Evolutionary conservation across 2,113 vertebrate species (phyloP), one percentile per base, ranked within the genome.

Genomic region (Ramphastos sulfuratus): DNA sequence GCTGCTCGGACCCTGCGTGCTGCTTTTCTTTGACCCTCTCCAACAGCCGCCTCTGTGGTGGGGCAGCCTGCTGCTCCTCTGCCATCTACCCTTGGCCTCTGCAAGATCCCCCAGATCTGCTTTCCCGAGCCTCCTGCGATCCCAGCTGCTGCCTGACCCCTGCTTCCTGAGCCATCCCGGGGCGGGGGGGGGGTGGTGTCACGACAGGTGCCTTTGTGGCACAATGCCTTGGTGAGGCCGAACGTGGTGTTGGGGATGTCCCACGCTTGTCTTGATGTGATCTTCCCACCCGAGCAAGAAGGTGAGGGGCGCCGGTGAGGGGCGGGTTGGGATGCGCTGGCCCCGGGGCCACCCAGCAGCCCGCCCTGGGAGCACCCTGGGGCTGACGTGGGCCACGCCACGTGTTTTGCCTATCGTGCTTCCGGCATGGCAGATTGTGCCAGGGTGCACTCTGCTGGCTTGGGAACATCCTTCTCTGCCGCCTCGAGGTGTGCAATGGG

Each of bases 11-110:
- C 31, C 82, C 52, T 0, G 3, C 87, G 85, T 93, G 75, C 92
- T 70, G 79, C 6, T 4, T 89, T n/a, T 87, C 93, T 82, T 95
- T 91, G 80, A 44, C 64, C 59, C n/a, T 30, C 48, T 61, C 50
- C 72, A 31, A 1, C 19, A 46, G 16, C n/a, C 0, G 2, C 28
- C 64, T 10, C 1, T 1, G 27, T 7, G 63, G 7, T 1, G 2
- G 24, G 64, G 69, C 46, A 58, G 37, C 15, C 27, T 2, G 1
- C 3, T 44, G 55, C 52, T 63, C 65, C 79, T 39, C 46, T 33
- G 52, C 56, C 5, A 2, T 0, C 0, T 33, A 42, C 20, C 33
- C 17, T 13, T 1, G 0, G 15, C 4, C 7, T 7, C 21, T 6
- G 24, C 31, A 50, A 44, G 35, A 61, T 10, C n/a, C 16, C 67